These are phyloP conservation scores for Porites lutea DNA, from an alignment of 64 coral and sea anemone species.

Conservation along the genomic window DNA sequence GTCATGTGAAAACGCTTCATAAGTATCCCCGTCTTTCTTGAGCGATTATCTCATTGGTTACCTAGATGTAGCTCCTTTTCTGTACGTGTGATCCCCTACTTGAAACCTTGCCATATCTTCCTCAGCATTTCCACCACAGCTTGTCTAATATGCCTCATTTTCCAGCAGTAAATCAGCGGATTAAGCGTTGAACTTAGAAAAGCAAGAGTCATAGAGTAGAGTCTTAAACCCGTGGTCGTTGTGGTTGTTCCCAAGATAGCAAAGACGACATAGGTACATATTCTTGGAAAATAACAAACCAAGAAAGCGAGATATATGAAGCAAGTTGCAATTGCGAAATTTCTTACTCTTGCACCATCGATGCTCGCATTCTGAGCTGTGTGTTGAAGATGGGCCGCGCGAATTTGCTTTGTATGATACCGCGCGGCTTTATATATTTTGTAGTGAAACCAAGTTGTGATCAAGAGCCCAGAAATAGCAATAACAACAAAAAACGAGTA, in stretches of 20 bases:
- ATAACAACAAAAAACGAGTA: too few species aligned
- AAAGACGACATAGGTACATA: neutral
- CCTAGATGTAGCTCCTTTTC: too few species aligned
- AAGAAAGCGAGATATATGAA: slow-evolving; percentile 25
- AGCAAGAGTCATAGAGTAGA: neutral
- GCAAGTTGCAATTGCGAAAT: neutral
- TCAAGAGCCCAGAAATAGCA: too few species aligned
- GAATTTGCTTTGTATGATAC: too few species aligned
- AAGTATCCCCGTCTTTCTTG: too few species aligned
- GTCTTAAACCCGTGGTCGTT: neutral
- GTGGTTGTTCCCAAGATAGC: neutral
- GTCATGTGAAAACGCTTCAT: too few species aligned
- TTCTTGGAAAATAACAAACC: neutral
- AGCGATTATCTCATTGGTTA: too few species aligned
- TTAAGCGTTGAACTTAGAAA: slow-evolving; percentile 28
- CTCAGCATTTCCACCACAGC: neutral
- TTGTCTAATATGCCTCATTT: slow-evolving; percentile 15
- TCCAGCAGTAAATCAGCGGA: slow-evolving; percentile 42
- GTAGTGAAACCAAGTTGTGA: too few species aligned
- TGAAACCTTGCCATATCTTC: neutral
- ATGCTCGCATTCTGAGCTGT: neutral
- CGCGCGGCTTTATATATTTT: neutral
- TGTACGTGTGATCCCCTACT: too few species aligned
- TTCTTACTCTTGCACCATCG: neutral
- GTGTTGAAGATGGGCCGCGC: neutral